A percentile compares a stretch with the other conserved stretches of the same genome.
These are phyloP conservation scores for Lasiurus cinereus DNA, from an alignment of 2,113 vertebrate species.

Conservation along the genomic window DNA sequence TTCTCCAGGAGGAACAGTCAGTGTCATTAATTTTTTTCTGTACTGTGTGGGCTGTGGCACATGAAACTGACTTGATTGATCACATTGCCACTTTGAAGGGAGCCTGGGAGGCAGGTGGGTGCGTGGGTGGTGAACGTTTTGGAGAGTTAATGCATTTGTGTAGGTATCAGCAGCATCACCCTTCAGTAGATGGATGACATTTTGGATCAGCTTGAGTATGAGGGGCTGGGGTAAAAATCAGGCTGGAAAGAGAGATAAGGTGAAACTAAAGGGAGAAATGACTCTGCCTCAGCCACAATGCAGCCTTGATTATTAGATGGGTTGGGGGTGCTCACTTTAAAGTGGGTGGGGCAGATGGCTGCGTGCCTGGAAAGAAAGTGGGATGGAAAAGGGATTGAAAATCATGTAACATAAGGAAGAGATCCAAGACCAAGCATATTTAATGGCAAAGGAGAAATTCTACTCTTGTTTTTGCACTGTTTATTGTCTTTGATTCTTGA, in stretches of 20 bases:
- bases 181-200: background rate
- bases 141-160: conserved; percentile 56
- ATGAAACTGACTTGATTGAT: conserved; percentile 64
- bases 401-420: background rate
- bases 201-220: conserved; percentile 16
- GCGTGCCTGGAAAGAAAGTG: background rate
- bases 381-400: background rate
- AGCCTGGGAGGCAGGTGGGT: conserved; percentile 68
- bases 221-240: background rate
- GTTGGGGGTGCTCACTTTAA: background rate
- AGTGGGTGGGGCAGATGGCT: background rate
- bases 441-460: background rate
- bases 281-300: background rate
- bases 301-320: background rate
- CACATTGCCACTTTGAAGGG: conserved; percentile 34
- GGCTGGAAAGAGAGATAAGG: background rate
- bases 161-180: background rate
- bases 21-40: conserved; percentile 62
- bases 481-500: background rate
- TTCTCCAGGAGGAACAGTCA: conserved; percentile 50
- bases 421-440: background rate
- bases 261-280: background rate
- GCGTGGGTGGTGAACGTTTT: conserved; percentile 50
- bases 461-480: background rate
- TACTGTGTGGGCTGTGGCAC: conserved; percentile 66